phyloP scores from a whole-genome alignment of 2,113 vertebrate species.

The Tichodroma muraria region DNA sequence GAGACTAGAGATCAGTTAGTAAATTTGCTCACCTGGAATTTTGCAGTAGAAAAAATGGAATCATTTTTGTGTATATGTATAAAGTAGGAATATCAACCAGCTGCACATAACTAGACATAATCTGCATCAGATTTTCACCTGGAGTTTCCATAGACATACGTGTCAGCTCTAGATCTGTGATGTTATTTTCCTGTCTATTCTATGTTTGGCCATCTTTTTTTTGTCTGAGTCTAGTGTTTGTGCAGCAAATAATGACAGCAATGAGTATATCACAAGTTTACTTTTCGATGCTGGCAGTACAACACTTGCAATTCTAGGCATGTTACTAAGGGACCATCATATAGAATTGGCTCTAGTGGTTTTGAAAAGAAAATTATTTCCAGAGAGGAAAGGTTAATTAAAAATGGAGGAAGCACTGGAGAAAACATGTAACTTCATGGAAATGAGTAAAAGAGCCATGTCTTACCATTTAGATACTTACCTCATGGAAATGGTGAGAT shows the following conservation, averaged over 20 bases:
- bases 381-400: background rate
- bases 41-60: background rate
- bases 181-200: background rate
- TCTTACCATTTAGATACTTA: background rate
- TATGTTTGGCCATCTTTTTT: background rate
- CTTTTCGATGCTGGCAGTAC: background rate
- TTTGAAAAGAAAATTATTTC: background rate
- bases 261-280: background rate
- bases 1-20: constrained; percentile 28
- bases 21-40: background rate
- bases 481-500: background rate
- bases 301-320: background rate
- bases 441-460: background rate
- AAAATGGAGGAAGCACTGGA: background rate
- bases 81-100: background rate
- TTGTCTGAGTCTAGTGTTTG: background rate
- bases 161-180: background rate
- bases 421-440: background rate
- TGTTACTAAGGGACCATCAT: background rate
- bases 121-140: background rate
- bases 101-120: background rate
- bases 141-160: background rate
- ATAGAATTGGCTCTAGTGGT: background rate
- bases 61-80: background rate
- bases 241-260: background rate